Base-by-base conservation (phyloP, 2,888 invertebrate species). In the Furcula furcula region DNA sequence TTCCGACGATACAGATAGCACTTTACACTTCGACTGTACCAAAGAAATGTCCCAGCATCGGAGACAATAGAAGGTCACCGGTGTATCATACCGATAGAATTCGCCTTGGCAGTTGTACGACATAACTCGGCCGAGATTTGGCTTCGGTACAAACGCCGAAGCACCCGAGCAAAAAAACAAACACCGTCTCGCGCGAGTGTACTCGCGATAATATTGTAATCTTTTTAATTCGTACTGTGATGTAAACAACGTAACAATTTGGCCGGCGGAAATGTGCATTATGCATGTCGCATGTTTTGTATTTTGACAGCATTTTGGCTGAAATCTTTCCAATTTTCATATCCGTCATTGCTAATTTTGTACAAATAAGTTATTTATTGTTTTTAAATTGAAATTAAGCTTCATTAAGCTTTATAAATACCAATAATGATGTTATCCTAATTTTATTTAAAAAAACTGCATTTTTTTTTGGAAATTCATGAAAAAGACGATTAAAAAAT, bases 31-130 rank as follows among this genome's bases (percentile, higher is more conserved):
- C 42, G 45, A 58, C 31, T 52, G 50, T 57, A 53, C 50, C 33
- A 44, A 50, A 67, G 70, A 75, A 75, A 72, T 69, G 68, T 65
- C 70, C 65, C 58, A 69, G 55, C 64, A 59, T 57, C 45, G 65
- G 63, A 84, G 76, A 85, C 81, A 82, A 81, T 76, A 75, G 84
- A 82, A 85, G 84, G 84, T 81, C 80, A 65, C 35, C 47, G 70
- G 62, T 76, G 76, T 82, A 75, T 83, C 80, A 77, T 73, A 72
- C 69, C 72, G 67, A 72, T 80, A 84, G 78, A 78, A 83, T 81
- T 77, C 66, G 76, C 70, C 60, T 85, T 85, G 85, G 85, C 84
- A 83, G 65, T 70, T 55, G 65, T 41, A 65, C 66, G 64, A 69
- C 76, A 75, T 74, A 70, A 69, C 65, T 64, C 51, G 59, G 64